Percentiles rank a stretch among this genome's conserved stretches.
phyloP scores from a whole-genome alignment of 2,113 vertebrate genomes.

The Centrocercus urophasianus region DNA sequence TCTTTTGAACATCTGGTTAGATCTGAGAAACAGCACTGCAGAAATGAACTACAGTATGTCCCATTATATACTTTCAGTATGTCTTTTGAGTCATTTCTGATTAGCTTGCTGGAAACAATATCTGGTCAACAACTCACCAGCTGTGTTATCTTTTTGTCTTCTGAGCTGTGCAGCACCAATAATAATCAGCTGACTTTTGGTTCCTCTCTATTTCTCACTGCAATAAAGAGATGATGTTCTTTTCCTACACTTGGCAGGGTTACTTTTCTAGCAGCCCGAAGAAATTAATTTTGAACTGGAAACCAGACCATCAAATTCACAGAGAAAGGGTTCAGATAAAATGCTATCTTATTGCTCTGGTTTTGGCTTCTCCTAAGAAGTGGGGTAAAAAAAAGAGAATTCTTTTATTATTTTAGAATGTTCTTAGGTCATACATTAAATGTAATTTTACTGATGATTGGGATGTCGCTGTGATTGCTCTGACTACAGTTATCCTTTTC shows the following conservation, averaged over 20 bases:
- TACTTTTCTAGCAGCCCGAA: not conserved
- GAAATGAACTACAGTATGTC: not conserved
- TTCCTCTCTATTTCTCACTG: not conserved
- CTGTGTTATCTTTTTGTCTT: not conserved
- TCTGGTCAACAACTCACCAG: not conserved
- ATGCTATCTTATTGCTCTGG: not conserved
- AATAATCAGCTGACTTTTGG: not conserved
- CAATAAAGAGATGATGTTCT: not conserved
- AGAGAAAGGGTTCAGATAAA: not conserved
- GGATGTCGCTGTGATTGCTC: not conserved
- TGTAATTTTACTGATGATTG: not conserved
- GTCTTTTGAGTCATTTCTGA: not conserved
- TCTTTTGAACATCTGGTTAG: not conserved
- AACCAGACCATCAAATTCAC: not conserved
- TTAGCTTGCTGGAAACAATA: not conserved
- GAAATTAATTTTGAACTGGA: slow-evolving; percentile 6
- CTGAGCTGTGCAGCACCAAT: not conserved
- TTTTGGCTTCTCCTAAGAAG: not conserved
- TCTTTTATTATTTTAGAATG: not conserved
- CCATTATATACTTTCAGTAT: not conserved
- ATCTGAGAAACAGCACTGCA: not conserved
- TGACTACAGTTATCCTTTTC: not conserved
- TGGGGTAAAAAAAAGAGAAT: rapidly evolving
- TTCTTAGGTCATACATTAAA: not conserved
- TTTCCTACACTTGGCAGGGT: not conserved